Percentiles rank a stretch among this genome's conserved stretches.
Conservation (phyloP, 2,888 invertebrate species). For the Leptopterna dolabrata region DNA sequence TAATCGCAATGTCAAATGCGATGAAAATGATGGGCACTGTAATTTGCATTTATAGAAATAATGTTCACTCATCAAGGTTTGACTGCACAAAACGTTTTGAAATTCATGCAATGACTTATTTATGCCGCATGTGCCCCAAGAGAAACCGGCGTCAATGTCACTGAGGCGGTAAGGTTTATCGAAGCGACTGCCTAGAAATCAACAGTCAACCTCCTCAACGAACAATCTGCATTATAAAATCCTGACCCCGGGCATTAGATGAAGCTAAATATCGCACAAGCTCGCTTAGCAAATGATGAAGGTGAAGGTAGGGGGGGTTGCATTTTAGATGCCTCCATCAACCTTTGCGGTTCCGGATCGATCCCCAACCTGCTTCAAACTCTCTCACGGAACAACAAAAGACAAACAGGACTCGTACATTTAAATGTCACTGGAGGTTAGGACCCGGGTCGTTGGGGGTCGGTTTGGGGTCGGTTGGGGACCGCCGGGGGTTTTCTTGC, state of each 20-base stretch:
- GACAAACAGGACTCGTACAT: conserved; percentile 31
- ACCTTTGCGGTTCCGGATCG: neutral
- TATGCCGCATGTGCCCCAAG: no score
- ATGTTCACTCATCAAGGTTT: no score
- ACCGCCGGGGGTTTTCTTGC: neutral
- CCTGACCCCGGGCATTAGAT: neutral
- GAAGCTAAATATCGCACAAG: neutral
- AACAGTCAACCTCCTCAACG: neutral
- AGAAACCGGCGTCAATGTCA: no score
- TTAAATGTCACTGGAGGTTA: conserved; percentile 35
- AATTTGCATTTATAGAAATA: no score
- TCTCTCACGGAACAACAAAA: neutral
- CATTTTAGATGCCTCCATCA: neutral
- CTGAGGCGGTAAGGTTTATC: neutral
- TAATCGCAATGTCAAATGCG: no score
- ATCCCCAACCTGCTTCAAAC: neutral
- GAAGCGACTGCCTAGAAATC: neutral
- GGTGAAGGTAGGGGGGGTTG: neutral
- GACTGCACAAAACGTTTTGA: no score
- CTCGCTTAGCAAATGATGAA: neutral
- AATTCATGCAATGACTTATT: no score
- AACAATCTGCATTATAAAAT: neutral
- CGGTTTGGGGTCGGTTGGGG: neutral
- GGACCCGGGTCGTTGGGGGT: neutral
- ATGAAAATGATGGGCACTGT: no score